phyloP scores from a whole-genome alignment of 2,113 vertebrate genomes.

The Muscicapa adusta region DNA sequence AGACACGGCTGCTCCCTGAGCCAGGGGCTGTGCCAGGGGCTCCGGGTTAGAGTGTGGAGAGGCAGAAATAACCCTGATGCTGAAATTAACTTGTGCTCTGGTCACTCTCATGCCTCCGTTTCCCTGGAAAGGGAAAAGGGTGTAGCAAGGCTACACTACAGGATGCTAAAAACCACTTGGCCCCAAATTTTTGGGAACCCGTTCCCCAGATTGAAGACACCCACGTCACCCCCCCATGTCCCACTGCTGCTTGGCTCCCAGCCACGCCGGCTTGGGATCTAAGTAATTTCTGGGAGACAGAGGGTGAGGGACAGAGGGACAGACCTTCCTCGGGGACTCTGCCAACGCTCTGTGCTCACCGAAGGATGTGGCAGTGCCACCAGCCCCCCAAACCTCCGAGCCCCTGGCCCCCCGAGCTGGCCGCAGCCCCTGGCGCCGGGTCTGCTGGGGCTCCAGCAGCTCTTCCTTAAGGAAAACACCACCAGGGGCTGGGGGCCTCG shows the following conservation, averaged over 20 bases:
- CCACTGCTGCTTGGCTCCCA: not conserved
- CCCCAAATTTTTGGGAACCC: not conserved
- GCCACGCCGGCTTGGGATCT: not conserved
- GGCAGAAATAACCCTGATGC: not conserved
- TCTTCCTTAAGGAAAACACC: not conserved
- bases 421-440: accelerated
- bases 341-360: not conserved
- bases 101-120: not conserved
- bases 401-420: accelerated
- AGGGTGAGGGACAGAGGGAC: not conserved
- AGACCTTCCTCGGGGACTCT: not conserved
- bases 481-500: not conserved
- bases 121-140: not conserved
- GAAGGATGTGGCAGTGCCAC: not conserved
- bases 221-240: accelerated
- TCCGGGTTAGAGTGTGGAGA: not conserved
- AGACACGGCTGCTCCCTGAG: accelerated
- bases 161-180: not conserved
- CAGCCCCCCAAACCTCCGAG: accelerated
- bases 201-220: not conserved
- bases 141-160: accelerated
- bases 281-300: not conserved
- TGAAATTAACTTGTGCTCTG: not conserved
- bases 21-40: not conserved
- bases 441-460: not conserved